Evolutionary conservation across 2,113 vertebrate genomes (phyloP).

Genomic region (Sceloporus tristichus): DNA sequence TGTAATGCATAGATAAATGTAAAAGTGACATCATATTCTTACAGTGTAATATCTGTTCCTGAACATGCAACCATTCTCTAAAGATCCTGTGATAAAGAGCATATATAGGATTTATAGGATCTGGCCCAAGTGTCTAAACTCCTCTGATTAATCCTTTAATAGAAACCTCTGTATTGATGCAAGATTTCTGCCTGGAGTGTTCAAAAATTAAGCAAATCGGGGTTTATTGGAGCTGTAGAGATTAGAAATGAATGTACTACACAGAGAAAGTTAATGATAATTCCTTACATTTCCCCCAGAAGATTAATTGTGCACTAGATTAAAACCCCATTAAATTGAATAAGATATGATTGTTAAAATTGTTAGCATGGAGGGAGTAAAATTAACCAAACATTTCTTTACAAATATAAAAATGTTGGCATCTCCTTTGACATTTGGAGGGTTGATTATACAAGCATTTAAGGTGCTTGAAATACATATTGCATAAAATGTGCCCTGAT

Average conservation of each 20-base stretch:
- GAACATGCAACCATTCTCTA: constrained; percentile 59
- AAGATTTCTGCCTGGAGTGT: constrained; percentile 70
- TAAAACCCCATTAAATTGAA: constrained; percentile 79
- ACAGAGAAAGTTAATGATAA: constrained; percentile 73
- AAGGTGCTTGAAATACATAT: constrained; percentile 35
- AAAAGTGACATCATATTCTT: constrained; percentile 61
- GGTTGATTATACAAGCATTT: constrained; percentile 41
- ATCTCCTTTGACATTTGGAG: constrained; percentile 58
- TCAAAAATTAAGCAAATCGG: constrained; percentile 75
- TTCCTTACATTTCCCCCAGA: constrained; percentile 74
- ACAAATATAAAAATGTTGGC: constrained; percentile 56
- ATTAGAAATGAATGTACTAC: constrained; percentile 73
- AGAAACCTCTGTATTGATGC: constrained; percentile 66
- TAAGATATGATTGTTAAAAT: constrained; percentile 75
- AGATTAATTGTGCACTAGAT: constrained; percentile 81
- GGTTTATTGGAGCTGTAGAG: constrained; percentile 67
- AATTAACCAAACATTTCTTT: constrained; percentile 69
- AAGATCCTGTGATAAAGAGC: constrained; percentile 64
- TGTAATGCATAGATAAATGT: constrained; percentile 47
- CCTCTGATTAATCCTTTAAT: constrained; percentile 70
- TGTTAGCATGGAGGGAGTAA: constrained; percentile 72
- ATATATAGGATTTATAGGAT: constrained; percentile 41
- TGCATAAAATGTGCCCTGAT: constrained; percentile 1
- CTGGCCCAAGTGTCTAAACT: constrained; percentile 69
- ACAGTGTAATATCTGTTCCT: constrained; percentile 55